Conservation (phyloP, 2,113 vertebrate genomes). For the Menura novaehollandiae region DNA sequence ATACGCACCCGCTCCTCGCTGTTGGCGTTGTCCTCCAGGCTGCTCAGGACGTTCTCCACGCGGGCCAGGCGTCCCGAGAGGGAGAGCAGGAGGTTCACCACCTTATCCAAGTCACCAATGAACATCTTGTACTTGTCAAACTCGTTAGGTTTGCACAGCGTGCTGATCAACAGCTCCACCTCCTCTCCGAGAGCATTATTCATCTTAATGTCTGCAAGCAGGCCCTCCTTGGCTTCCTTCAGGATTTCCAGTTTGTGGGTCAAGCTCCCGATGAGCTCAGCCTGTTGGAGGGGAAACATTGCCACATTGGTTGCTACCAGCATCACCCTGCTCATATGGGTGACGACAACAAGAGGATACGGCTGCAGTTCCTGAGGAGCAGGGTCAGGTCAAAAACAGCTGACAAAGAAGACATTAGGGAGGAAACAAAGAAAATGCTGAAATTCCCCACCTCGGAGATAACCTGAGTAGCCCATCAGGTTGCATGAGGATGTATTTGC, state of each 20-base stretch:
- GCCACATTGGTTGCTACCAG: background rate
- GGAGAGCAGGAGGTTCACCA: conserved; percentile 93
- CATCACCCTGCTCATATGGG: background rate
- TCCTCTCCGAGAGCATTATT: conserved; percentile 79
- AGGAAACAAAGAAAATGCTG: background rate
- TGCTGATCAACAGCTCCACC: conserved; percentile 80
- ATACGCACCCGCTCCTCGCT: conserved; percentile 83
- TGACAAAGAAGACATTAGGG: background rate
- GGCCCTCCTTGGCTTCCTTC: conserved; percentile 80
- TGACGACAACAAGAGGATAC: background rate
- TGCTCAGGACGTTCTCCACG: conserved; percentile 81
- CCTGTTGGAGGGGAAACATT: conserved; percentile 67
- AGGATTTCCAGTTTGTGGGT: conserved; percentile 79
- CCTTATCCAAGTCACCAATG: conserved; percentile 92
- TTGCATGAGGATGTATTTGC: background rate
- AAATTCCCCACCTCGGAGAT: background rate
- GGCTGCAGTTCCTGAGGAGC: background rate
- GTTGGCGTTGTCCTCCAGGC: conserved; percentile 73
- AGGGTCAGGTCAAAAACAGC: background rate
- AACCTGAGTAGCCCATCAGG: background rate
- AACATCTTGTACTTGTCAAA: conserved; percentile 95
- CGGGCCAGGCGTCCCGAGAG: conserved; percentile 89
- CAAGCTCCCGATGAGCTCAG: conserved; percentile 86
- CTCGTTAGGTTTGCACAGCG: conserved; percentile 87
- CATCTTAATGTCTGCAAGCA: conserved; percentile 79